Conservation (phyloP, 53 echinoderm and acorn worm genomes). For the Zoroaster sp. region DNA sequence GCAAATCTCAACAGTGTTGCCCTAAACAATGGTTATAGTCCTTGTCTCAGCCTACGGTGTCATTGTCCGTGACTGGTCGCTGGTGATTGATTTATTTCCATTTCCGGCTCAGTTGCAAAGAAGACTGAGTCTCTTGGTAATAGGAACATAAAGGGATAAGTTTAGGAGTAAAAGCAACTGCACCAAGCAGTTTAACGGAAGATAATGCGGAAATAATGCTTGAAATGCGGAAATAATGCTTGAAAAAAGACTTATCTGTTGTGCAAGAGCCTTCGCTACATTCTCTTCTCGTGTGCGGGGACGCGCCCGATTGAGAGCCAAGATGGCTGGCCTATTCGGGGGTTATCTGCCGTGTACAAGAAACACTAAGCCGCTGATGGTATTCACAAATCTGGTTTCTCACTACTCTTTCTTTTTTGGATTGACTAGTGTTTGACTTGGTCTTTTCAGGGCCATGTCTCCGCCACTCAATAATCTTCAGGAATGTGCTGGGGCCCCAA, state of each 20-base stretch:
- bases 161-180: neutral
- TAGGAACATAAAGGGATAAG: neutral
- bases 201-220: slow-evolving; percentile 31
- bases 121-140: neutral
- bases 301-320: neutral
- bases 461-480: neutral
- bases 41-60: neutral
- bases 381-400: neutral
- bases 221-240: slow-evolving; percentile 15
- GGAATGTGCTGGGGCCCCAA: neutral
- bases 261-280: neutral
- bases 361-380: neutral
- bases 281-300: neutral
- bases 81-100: slow-evolving; percentile 20
- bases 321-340: neutral
- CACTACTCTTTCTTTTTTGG: neutral
- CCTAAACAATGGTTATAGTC: neutral
- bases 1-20: neutral
- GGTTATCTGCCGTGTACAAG: neutral
- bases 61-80: neutral
- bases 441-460: neutral
- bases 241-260: neutral
- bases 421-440: neutral
- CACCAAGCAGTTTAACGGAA: slow-evolving; percentile 19
- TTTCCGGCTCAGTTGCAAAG: slow-evolving; percentile 38